phyloP scores from a whole-genome alignment of 2,888 invertebrate species.

The Formica aserva region DNA sequence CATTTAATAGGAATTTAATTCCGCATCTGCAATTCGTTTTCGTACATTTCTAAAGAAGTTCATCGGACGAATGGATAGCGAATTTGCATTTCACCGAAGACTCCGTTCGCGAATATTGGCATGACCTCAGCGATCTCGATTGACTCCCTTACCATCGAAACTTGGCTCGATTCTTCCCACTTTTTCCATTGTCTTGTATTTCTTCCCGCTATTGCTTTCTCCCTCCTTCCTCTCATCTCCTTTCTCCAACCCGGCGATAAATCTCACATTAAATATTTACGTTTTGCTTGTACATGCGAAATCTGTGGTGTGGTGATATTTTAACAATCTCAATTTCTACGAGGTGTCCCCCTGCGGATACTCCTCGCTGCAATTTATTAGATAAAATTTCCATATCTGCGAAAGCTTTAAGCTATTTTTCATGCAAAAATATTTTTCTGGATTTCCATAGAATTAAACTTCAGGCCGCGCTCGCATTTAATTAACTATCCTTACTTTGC shows the following conservation, averaged over 20 bases:
- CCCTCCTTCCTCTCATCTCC: slow-evolving; percentile 31
- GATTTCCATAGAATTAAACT: slow-evolving; percentile 5
- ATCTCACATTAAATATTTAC: slow-evolving; percentile 57
- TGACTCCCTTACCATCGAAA: slow-evolving; percentile 41
- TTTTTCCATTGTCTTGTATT: slow-evolving; percentile 25
- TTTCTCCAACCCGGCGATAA: slow-evolving; percentile 63
- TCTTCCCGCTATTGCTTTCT: neutral
- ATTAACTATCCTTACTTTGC: neutral
- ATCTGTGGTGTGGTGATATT: slow-evolving; percentile 47
- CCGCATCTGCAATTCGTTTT: slow-evolving; percentile 46
- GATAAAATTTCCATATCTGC: slow-evolving; percentile 23
- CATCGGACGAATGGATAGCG: slow-evolving; percentile 43
- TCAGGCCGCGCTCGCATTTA: neutral
- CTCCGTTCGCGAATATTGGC: slow-evolving; percentile 35
- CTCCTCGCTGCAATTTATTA: neutral
- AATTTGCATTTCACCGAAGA: slow-evolving; percentile 58
- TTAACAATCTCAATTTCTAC: slow-evolving; percentile 39
- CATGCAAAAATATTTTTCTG: slow-evolving; percentile 3
- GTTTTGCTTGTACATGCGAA: slow-evolving; percentile 29
- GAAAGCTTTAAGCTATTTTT: slow-evolving; percentile 14
- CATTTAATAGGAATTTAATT: slow-evolving; percentile 52
- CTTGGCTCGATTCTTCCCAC: slow-evolving; percentile 48
- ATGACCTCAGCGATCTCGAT: slow-evolving; percentile 52
- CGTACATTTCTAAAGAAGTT: slow-evolving; percentile 41
- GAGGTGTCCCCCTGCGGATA: neutral